Evolutionary conservation across 2,113 vertebrate genomes (phyloP).

Genomic region (Acanthochromis polyacanthus): DNA sequence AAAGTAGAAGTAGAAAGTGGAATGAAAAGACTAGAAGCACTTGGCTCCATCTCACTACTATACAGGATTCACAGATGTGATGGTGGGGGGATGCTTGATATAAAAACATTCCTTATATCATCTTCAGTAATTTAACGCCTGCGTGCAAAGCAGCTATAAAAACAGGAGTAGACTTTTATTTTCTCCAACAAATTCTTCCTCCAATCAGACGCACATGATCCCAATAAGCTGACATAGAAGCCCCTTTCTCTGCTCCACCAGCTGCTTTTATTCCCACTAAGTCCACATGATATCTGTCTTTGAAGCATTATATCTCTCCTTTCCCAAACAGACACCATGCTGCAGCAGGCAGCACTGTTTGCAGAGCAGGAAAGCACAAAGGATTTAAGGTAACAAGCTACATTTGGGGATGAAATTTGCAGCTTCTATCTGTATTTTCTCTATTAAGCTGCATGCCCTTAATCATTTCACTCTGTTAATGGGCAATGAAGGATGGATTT

Average conservation of each 20-base stretch:
- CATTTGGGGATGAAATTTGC: not conserved
- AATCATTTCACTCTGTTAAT: too few relatives aligned
- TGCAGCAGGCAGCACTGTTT: slow-evolving; percentile 1
- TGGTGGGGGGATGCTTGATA: not conserved
- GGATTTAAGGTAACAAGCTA: not conserved
- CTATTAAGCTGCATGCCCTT: not conserved
- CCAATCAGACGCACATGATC: slow-evolving; percentile 77
- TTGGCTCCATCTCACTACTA: too few relatives aligned
- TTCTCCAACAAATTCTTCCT: slow-evolving; percentile 48
- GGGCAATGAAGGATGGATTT: not conserved
- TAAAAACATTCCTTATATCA: not conserved
- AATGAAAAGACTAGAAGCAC: too few relatives aligned
- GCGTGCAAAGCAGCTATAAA: slow-evolving; percentile 20
- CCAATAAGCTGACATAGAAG: slow-evolving; percentile 57
- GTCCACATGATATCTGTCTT: slow-evolving; percentile 31
- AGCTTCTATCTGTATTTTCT: too few relatives aligned
- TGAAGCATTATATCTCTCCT: slow-evolving; percentile 7
- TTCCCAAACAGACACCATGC: not conserved
- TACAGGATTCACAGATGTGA: not conserved
- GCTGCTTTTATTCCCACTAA: slow-evolving; percentile 31
- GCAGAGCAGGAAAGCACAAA: not conserved
- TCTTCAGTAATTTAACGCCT: slow-evolving; percentile 6
- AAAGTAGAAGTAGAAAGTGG: too few relatives aligned
- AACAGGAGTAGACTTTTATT: slow-evolving; percentile 3
- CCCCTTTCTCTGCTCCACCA: slow-evolving; percentile 48